These are phyloP conservation scores for Diploptera punctata DNA, from an alignment of 2,888 invertebrate species.

Conservation along the genomic window DNA sequence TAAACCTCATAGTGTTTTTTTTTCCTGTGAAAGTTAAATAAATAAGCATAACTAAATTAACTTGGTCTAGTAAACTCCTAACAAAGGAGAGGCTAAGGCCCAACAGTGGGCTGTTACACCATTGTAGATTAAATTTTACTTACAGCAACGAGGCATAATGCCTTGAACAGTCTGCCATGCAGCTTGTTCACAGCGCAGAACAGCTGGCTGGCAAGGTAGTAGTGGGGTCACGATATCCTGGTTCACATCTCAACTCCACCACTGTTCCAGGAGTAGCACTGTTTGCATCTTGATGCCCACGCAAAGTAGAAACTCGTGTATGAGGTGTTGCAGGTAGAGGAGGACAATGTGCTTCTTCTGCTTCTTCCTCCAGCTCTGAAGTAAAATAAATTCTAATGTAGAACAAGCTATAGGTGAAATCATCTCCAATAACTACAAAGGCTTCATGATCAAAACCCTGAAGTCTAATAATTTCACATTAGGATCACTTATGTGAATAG, in stretches of 20 bases:
- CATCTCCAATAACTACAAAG: too few species aligned
- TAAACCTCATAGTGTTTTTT: not conserved
- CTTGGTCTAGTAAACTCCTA: too few species aligned
- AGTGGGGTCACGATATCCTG: conserved; percentile 51
- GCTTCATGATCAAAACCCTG: too few species aligned
- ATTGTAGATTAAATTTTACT: conserved; percentile 38
- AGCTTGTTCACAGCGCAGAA: conserved; percentile 52
- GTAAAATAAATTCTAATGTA: too few species aligned
- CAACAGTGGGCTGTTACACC: too few species aligned
- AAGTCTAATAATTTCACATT: too few species aligned
- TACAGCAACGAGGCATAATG: conserved; percentile 54
- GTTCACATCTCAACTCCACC: conserved; percentile 50
- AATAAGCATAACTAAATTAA: too few species aligned
- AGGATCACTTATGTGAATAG: too few species aligned
- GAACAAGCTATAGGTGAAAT: too few species aligned
- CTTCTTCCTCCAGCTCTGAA: conserved; percentile 6
- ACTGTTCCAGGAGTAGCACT: conserved; percentile 48
- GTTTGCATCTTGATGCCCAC: conserved; percentile 42
- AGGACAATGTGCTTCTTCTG: conserved; percentile 19
- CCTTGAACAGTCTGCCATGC: conserved; percentile 55
- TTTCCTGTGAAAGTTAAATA: too few species aligned
- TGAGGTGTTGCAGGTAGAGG: conserved; percentile 23
- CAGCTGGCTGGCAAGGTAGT: conserved; percentile 51
- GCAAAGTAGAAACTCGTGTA: conserved; percentile 36
- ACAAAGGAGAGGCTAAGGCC: too few species aligned